A percentile compares a stretch with the other conserved stretches of the same genome.
Evolutionary conservation across 2,888 invertebrate species (phyloP).

Genomic region (Drosophila recens): DNA sequence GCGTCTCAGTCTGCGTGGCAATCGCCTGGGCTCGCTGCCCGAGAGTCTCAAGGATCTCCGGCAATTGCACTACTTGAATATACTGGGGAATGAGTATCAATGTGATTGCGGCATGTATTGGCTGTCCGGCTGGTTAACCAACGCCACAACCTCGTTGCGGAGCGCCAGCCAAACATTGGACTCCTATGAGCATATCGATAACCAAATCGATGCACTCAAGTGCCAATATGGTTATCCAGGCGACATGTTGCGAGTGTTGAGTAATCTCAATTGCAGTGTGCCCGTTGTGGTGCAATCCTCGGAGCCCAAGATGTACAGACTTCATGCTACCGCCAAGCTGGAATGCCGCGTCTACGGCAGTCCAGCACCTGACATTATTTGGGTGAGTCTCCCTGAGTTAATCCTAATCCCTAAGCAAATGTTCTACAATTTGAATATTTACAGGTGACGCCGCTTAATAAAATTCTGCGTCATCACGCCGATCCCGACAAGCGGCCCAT

Average conservation of each 20-base stretch:
- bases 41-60: slow-evolving; percentile 89
- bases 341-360: slow-evolving; percentile 92
- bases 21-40: slow-evolving; percentile 90
- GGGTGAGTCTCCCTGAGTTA: slow-evolving; percentile 86
- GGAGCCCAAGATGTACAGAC: slow-evolving; percentile 88
- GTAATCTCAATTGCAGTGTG: slow-evolving; percentile 90
- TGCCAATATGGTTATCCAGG: slow-evolving; percentile 89
- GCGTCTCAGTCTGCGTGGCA: slow-evolving; percentile 89
- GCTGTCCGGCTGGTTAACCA: slow-evolving; percentile 88
- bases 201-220: slow-evolving; percentile 87
- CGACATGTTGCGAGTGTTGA: slow-evolving; percentile 90
- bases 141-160: slow-evolving; percentile 70
- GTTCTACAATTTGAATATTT: neutral
- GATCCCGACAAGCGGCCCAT: slow-evolving; percentile 86
- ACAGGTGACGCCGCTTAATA: slow-evolving; percentile 89
- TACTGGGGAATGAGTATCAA: slow-evolving; percentile 92
- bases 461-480: slow-evolving; percentile 92
- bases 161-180: slow-evolving; percentile 60
- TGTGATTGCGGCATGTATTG: slow-evolving; percentile 95
- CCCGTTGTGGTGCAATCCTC: slow-evolving; percentile 88
- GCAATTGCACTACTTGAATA: slow-evolving; percentile 88
- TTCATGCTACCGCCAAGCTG: slow-evolving; percentile 89
- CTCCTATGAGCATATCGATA: slow-evolving; percentile 74
- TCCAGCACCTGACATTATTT: slow-evolving; percentile 92
- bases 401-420: neutral